These are phyloP conservation scores for Chaetorhynchus papuensis DNA, from an alignment of 2,113 vertebrate species.

Conservation along the genomic window DNA sequence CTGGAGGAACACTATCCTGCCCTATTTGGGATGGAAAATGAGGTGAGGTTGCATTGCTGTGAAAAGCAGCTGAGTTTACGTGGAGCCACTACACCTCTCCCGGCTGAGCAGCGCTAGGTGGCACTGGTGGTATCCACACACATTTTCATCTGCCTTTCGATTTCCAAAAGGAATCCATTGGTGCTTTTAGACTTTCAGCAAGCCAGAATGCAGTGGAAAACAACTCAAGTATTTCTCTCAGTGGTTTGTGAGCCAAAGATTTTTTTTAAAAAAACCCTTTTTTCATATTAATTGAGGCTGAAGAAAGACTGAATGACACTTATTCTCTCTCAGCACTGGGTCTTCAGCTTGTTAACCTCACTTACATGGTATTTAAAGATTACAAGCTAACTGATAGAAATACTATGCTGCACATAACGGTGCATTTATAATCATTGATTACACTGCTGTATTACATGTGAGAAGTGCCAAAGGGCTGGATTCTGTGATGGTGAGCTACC, in stretches of 20 bases:
- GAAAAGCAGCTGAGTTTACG: background rate
- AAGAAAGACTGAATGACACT: background rate
- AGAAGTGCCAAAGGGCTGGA: background rate
- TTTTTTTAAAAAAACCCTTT: background rate
- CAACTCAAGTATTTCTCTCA: constrained; percentile 31
- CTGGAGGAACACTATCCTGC: background rate
- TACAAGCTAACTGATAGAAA: constrained; percentile 1
- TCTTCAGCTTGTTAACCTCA: background rate
- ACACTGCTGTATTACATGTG: background rate
- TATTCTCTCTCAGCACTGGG: background rate
- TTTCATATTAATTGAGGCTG: background rate
- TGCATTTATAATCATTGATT: constrained; percentile 38
- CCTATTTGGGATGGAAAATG: background rate
- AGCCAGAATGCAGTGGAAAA: constrained; percentile 37
- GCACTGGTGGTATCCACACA: constrained; percentile 64
- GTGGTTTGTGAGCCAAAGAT: constrained; percentile 10
- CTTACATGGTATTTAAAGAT: background rate
- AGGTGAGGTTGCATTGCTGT: background rate
- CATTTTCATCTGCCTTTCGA: no score
- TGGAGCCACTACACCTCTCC: fast-evolving
- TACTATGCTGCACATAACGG: background rate
- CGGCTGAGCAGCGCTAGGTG: constrained; percentile 51
- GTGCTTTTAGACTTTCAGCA: constrained; percentile 2
- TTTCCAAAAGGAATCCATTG: background rate
- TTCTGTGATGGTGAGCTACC: background rate